phyloP scores from a whole-genome alignment of 2,888 invertebrate species.

The Lobophora halterata region DNA sequence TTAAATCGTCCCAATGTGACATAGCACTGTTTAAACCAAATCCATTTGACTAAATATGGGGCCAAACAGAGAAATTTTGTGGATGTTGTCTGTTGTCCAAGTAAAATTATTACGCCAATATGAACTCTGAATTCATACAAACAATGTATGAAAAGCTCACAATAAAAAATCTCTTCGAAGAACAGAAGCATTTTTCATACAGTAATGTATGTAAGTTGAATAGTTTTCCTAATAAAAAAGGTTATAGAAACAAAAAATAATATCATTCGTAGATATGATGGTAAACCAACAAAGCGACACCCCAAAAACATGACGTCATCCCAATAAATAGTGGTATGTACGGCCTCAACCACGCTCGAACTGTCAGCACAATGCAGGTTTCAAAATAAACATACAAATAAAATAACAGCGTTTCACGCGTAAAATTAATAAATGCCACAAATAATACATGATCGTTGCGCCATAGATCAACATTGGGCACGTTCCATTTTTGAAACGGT shows the following conservation, averaged over 20 bases:
- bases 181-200: too few relatives aligned
- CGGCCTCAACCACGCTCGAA: slow-evolving; percentile 81
- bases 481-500: slow-evolving; percentile 45
- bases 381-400: slow-evolving; percentile 25
- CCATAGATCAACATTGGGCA: slow-evolving; percentile 39
- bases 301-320: slow-evolving; percentile 94
- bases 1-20: too few relatives aligned
- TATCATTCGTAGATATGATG: slow-evolving; percentile 66
- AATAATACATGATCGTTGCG: slow-evolving; percentile 61
- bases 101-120: too few relatives aligned
- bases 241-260: slow-evolving; percentile 33
- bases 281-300: slow-evolving; percentile 78
- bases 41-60: too few relatives aligned
- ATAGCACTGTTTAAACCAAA: too few relatives aligned
- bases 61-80: too few relatives aligned
- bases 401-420: slow-evolving; percentile 51
- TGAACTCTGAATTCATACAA: too few relatives aligned
- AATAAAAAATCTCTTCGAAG: background rate
- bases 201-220: too few relatives aligned
- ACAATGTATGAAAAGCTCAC: background rate
- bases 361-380: slow-evolving; percentile 70
- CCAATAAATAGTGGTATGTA: slow-evolving; percentile 92
- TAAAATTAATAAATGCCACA: slow-evolving; percentile 63
- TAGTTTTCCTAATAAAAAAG: slow-evolving; percentile 4
- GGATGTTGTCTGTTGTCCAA: too few relatives aligned